Evolutionary conservation across 2,797 vertebrate species (phyloP).

Genomic region (Eupleurogrammus muticus): DNA sequence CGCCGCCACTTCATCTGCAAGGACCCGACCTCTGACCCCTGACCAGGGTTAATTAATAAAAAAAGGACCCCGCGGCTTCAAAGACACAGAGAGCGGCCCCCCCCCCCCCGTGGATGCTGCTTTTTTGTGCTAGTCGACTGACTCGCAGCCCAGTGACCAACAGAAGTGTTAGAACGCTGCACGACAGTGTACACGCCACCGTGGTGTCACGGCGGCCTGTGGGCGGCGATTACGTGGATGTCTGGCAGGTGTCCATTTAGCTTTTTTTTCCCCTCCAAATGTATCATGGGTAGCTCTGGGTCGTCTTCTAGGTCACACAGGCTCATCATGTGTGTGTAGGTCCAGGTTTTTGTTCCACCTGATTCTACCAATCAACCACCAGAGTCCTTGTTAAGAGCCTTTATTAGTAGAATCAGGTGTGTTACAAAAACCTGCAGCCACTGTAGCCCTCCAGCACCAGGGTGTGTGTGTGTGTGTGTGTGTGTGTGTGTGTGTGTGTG

Average conservation of each 20-base stretch:
- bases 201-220: conserved; percentile 5
- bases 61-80: conserved; percentile 87
- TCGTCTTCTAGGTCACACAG: conserved; percentile 19
- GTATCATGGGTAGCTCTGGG: conserved; percentile 32
- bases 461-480: too few species aligned
- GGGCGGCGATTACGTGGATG: conserved; percentile 37
- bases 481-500: background rate
- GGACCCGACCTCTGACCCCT: conserved; percentile 77
- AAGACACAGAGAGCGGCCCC: conserved; percentile 55
- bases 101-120: conserved; percentile 28
- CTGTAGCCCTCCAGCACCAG: too few species aligned
- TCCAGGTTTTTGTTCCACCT: too few species aligned
- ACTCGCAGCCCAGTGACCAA: conserved; percentile 35
- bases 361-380: too few species aligned
- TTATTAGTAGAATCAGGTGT: too few species aligned
- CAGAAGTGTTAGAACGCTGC: conserved; percentile 6
- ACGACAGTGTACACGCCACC: conserved; percentile 9
- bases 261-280: conserved; percentile 24
- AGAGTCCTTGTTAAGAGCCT: too few species aligned
- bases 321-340: conserved; percentile 5
- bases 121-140: too few species aligned
- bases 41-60: conserved; percentile 89
- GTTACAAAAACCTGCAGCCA: too few species aligned
- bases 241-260: conserved; percentile 31
- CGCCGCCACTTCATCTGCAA: conserved; percentile 80